Evolutionary conservation across 2,888 invertebrate species (phyloP).

Genomic region (Agrochola circellaris): DNA sequence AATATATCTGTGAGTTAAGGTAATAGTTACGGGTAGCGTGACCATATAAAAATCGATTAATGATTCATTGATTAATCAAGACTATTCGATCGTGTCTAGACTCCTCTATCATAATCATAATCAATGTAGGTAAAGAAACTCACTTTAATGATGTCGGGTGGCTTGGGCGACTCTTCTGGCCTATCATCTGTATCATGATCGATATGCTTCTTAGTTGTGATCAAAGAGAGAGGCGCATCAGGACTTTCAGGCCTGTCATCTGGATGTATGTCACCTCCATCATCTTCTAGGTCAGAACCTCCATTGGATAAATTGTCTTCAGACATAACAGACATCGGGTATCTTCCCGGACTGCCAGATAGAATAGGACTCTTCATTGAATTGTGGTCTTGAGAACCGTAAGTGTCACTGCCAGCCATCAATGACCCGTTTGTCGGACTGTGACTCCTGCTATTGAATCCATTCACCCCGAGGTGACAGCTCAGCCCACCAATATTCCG

Average conservation of each 20-base stretch:
- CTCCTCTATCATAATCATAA: too few relatives aligned
- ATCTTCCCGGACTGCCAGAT: conserved; percentile 89
- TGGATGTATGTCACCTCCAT: conserved; percentile 89
- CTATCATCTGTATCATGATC: conserved; percentile 86
- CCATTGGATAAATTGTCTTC: conserved; percentile 92
- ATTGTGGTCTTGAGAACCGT: conserved; percentile 90
- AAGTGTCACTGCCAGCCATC: conserved; percentile 91
- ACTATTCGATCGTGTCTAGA: neutral
- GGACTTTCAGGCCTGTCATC: conserved; percentile 92
- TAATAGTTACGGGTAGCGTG: neutral
- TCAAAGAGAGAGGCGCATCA: conserved; percentile 93
- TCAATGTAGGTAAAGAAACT: conserved; percentile 33
- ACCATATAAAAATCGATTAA: neutral
- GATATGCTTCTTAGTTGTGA: conserved; percentile 91
- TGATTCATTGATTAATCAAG: conserved; percentile 8
- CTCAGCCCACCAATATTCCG: conserved; percentile 91
- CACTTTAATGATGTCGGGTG: conserved; percentile 90
- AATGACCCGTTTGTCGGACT: conserved; percentile 92
- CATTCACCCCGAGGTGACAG: conserved; percentile 92
- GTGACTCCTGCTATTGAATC: conserved; percentile 92
- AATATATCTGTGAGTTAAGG: neutral
- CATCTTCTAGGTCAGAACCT: conserved; percentile 93
- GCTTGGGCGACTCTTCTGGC: conserved; percentile 89
- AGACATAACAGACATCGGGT: conserved; percentile 92
- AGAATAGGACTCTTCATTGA: conserved; percentile 92